These are phyloP conservation scores for Rhopalosiphum nymphaeae DNA, from an alignment of 2,888 invertebrate genomes.

Conservation along the genomic window DNA sequence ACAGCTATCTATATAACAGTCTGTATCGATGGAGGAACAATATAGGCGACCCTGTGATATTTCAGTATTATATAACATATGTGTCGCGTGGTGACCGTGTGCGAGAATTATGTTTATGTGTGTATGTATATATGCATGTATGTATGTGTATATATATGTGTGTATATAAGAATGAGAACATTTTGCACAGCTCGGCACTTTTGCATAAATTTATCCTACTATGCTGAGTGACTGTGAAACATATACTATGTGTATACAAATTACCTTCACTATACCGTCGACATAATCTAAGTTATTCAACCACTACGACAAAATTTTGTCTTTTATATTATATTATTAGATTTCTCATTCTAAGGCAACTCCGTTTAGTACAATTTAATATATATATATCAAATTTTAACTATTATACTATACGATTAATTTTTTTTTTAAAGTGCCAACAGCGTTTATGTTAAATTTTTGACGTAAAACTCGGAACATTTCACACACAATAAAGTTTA, in stretches of 20 bases:
- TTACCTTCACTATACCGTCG: not conserved
- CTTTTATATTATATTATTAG: constrained; percentile 12
- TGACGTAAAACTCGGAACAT: not conserved
- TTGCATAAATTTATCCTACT: constrained; percentile 35
- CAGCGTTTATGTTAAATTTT: not conserved
- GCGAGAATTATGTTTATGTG: not conserved
- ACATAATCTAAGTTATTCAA: constrained; percentile 10
- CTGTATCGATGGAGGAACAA: not conserved
- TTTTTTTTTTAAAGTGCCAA: not conserved
- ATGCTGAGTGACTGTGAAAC: not conserved
- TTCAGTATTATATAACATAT: not conserved
- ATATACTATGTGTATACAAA: constrained; percentile 1
- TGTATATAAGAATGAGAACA: not conserved
- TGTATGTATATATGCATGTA: not conserved
- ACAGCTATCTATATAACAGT: not conserved
- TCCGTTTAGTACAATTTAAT: not conserved
- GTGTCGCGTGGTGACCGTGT: not conserved
- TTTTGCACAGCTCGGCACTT: constrained; percentile 17
- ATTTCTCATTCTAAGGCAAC: constrained; percentile 31
- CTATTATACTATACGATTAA: not conserved
- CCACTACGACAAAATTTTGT: constrained; percentile 19
- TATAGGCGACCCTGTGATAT: not conserved
- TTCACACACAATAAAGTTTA: not conserved
- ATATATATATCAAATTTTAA: not conserved
- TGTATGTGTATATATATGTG: not conserved